Evolutionary conservation across 1,140 invertebrate genomes (phyloP).

Genomic region (Varroa destructor): DNA sequence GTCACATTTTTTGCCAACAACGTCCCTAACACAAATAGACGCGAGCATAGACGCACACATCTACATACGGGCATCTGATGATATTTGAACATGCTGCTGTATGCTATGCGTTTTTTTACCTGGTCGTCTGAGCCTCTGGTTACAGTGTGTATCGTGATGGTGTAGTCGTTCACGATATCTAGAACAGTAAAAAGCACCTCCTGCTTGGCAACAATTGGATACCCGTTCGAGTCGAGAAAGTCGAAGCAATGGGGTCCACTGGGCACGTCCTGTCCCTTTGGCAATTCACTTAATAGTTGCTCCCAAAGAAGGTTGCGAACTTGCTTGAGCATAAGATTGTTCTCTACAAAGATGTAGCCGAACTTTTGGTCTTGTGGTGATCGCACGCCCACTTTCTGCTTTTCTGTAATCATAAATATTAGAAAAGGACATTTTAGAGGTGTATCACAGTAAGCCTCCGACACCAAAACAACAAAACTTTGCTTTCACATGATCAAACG

Average conservation of each 20-base stretch:
- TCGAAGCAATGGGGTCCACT: not conserved
- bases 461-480: too few relatives aligned
- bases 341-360: constrained; percentile 24
- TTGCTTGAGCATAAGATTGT: constrained; percentile 9
- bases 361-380: constrained; percentile 1
- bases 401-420: not conserved
- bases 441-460: too few relatives aligned
- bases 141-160: constrained; percentile 32
- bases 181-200: constrained; percentile 37
- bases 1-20: too few relatives aligned
- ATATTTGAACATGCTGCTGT: not conserved
- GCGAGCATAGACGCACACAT: too few relatives aligned
- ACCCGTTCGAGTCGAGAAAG: constrained; percentile 39
- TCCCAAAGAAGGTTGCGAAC: constrained; percentile 14
- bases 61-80: too few relatives aligned
- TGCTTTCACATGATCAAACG: too few relatives aligned
- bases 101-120: constrained; percentile 12
- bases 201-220: constrained; percentile 39
- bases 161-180: constrained; percentile 38
- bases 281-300: not conserved
- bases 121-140: too few relatives aligned
- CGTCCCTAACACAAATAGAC: too few relatives aligned
- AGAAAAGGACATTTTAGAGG: too few relatives aligned
- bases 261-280: not conserved
- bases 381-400: constrained; percentile 18